Evolutionary conservation across 1,140 invertebrate genomes (phyloP).

Genomic region (Caenorhabditis tropicalis): DNA sequence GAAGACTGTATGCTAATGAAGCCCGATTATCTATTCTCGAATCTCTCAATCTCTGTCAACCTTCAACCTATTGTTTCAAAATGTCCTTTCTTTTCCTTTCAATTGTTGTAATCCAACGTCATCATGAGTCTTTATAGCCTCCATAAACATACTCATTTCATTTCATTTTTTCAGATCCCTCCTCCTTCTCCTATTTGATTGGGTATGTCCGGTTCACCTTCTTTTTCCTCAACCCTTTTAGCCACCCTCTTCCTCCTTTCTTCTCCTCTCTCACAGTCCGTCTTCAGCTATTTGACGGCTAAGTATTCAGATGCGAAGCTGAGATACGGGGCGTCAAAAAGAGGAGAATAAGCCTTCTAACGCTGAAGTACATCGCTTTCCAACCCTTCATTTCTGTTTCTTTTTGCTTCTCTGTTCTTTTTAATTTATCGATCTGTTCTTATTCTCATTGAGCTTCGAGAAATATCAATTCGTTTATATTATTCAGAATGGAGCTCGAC

Average conservation of each 20-base stretch:
- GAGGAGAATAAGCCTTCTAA: background rate
- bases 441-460: too few relatives aligned
- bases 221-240: background rate
- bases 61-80: background rate
- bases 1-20: too few relatives aligned
- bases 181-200: background rate
- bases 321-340: constrained; percentile 26
- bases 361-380: background rate
- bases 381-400: background rate
- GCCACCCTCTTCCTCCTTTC: background rate
- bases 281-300: constrained; percentile 10
- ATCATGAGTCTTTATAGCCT: background rate
- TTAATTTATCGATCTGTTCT: background rate
- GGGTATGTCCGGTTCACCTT: constrained; percentile 29
- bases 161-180: background rate
- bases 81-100: background rate
- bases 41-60: constrained; percentile 7
- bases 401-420: background rate
- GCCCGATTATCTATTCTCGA: background rate
- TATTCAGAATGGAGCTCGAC: constrained; percentile 5
- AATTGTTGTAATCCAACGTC: background rate
- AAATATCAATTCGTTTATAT: background rate
- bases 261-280: background rate
- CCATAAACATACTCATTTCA: background rate
- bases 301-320: constrained; percentile 34